Conservation (phyloP, 2,888 invertebrate genomes). For the Macrosiphum euphorbiae region DNA sequence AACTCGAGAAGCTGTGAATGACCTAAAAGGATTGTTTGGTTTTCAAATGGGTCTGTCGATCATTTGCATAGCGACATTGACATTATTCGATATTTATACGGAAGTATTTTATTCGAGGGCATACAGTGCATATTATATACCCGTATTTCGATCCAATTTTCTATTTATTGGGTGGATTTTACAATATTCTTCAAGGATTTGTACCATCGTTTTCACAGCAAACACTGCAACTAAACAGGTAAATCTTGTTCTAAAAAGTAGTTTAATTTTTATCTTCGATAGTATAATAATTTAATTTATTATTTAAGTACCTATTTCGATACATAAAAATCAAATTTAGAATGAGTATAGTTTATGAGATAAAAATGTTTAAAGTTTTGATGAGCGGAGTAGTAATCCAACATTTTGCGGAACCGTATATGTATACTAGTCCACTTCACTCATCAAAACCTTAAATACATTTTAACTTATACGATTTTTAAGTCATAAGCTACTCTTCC, state of each 20-base stretch:
- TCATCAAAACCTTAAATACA: too few species aligned
- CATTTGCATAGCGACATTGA: slow-evolving; percentile 19
- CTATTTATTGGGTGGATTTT: slow-evolving; percentile 53
- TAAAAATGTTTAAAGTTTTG: too few species aligned
- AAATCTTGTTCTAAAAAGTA: not conserved
- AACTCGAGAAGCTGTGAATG: slow-evolving; percentile 20
- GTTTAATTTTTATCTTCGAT: too few species aligned
- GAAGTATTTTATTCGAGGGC: slow-evolving; percentile 34
- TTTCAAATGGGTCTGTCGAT: slow-evolving; percentile 18
- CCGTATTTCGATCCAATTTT: slow-evolving; percentile 35
- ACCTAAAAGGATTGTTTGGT: slow-evolving; percentile 14
- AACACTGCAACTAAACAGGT: slow-evolving; percentile 46
- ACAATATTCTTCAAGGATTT: slow-evolving; percentile 61
- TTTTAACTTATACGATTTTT: too few species aligned
- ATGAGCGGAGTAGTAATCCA: too few species aligned
- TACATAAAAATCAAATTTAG: too few species aligned
- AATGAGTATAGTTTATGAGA: too few species aligned
- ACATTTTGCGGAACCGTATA: too few species aligned
- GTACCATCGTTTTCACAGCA: slow-evolving; percentile 40
- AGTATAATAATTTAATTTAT: too few species aligned
- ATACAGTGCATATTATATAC: not conserved
- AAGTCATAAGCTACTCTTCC: too few species aligned
- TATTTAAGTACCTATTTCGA: too few species aligned
- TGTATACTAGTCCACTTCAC: too few species aligned
- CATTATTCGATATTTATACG: slow-evolving; percentile 57